Evolutionary conservation across 2,888 invertebrate species (phyloP).

Genomic region (Drosophila flavopinicola): DNA sequence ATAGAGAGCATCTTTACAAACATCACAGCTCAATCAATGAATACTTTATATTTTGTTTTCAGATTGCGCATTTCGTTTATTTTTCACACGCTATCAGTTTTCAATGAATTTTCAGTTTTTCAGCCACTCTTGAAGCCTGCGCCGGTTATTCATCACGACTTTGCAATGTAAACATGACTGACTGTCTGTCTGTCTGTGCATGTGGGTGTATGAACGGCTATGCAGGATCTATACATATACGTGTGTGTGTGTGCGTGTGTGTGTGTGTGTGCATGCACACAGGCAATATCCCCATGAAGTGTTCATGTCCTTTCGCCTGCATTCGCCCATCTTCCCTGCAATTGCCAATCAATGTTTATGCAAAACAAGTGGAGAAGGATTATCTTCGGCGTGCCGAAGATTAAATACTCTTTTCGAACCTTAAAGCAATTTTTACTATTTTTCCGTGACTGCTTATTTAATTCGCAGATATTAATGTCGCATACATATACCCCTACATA

Average conservation of each 20-base stretch:
- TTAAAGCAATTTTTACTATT: too few species aligned
- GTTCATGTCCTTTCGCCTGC: slow-evolving; percentile 22
- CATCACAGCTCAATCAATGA: slow-evolving; percentile 47
- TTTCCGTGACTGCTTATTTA: too few species aligned
- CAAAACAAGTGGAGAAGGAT: too few species aligned
- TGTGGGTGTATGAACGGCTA: slow-evolving; percentile 1
- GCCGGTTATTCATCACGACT: slow-evolving; percentile 64
- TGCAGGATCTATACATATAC: background rate
- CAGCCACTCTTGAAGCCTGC: slow-evolving; percentile 47
- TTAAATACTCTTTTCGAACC: too few species aligned
- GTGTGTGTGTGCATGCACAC: slow-evolving; percentile 28
- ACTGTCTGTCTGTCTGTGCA: slow-evolving; percentile 2
- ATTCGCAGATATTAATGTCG: too few species aligned
- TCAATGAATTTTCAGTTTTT: slow-evolving; percentile 76
- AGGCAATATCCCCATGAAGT: slow-evolving; percentile 10
- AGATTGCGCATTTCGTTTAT: slow-evolving; percentile 71
- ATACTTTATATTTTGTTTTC: slow-evolving; percentile 62
- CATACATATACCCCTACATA: too few species aligned
- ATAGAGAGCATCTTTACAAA: slow-evolving; percentile 29
- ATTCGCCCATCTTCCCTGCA: slow-evolving; percentile 23
- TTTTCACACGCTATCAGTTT: slow-evolving; percentile 80
- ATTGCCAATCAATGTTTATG: slow-evolving; percentile 80
- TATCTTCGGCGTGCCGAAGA: too few species aligned
- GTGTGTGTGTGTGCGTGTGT: slow-evolving; percentile 22
- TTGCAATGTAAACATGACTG: slow-evolving; percentile 35